Evolutionary conservation across 2,888 invertebrate species (phyloP), one percentile per base, ranked within the genome.

Genomic region (Tinea semifulvella): DNA sequence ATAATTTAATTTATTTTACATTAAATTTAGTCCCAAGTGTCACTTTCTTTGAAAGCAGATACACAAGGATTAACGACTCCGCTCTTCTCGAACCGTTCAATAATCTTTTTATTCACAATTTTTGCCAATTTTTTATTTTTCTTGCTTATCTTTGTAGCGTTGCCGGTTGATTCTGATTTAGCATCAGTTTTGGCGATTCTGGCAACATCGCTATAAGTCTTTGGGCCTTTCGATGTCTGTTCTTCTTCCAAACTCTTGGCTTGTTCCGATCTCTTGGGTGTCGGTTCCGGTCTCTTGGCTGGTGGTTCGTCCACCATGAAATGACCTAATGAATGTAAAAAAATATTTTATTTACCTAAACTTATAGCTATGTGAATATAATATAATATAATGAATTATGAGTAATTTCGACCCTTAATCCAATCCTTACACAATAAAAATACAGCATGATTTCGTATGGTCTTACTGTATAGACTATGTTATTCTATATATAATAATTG

Each of bases 1-100:
- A 0, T 43, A 2, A 18, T 22, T 16, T 14, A 11, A n/a, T 51
- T 50, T 53, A 54, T 52, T 56, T 54, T 52, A 43, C 13, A 36
- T n/a, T 7, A 38, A 17, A 20, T 48, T 63, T 62, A 79, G 55
- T 75, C 76, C 77, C 77, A 79, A 58, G 59, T 67, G 46, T 75
- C 73, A 49, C 73, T 77, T 56, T 77, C 77, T 53, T 71, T 69
- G 54, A 79, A 79, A 49, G 68, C 70, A 2, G 62, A 42, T 39
- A 73, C 74, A 49, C 72, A 63, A 27, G 60, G 57, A 27, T 59
- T 52, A 10, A 20, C 31, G n/a, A 22, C 44, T 47, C 61, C 65
- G 16, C 57, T 56, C 47, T 71, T 56, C 47, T 70, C 69, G 46
- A 70, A 71, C 50, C 44, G 44, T 46, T 28, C 55, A 48, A 47